Conservation (phyloP, 2,888 invertebrate genomes). For the Caenorhabditis imperialis region DNA sequence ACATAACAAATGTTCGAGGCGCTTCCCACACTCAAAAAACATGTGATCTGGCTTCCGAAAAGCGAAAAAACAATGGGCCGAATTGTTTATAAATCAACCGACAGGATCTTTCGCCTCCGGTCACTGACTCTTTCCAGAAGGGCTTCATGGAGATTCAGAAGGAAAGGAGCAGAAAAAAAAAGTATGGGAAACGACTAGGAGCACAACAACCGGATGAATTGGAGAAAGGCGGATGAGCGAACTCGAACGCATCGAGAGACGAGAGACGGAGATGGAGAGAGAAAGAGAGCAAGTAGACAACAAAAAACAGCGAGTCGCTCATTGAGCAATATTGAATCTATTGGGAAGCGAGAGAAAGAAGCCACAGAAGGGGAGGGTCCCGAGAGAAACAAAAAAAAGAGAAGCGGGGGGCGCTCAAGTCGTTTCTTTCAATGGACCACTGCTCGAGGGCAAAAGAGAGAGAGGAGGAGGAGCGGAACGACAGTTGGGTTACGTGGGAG, state of each 20-base stretch:
- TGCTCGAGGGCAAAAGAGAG: conserved; percentile 5
- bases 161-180: neutral
- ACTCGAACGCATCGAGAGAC: neutral
- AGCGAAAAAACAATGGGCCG: too few relatives aligned
- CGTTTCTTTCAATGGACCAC: neutral
- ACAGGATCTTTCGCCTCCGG: too few relatives aligned
- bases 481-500: conserved; percentile 32
- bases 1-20: too few relatives aligned
- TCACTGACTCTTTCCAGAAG: too few relatives aligned
- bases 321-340: neutral
- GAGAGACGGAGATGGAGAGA: neutral
- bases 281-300: neutral
- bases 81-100: too few relatives aligned
- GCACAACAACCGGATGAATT: neutral
- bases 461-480: conserved; percentile 6
- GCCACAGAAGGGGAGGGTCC: neutral
- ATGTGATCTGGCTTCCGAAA: too few relatives aligned
- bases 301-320: neutral
- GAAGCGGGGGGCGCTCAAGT: neutral
- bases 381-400: neutral
- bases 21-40: too few relatives aligned
- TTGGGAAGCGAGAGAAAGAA: neutral
- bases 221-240: neutral
- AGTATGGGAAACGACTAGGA: neutral
- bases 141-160: neutral